phyloP scores from a whole-genome alignment of 2,797 vertebrate species.

The Poeciliopsis paucimaculata region DNA sequence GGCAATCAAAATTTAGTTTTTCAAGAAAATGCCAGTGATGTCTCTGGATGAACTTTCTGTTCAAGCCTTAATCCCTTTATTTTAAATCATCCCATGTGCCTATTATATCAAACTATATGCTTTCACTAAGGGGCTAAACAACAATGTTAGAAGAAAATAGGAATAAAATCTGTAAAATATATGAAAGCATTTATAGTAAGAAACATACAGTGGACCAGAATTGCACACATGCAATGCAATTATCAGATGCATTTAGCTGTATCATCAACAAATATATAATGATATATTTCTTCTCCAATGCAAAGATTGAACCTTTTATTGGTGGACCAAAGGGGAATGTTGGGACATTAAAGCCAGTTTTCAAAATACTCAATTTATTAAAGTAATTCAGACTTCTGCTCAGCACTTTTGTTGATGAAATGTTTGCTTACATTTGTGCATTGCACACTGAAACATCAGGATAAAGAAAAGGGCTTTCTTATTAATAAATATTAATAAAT shows the following conservation, averaged over 20 bases:
- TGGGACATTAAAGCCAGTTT: background rate
- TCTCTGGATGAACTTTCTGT: background rate
- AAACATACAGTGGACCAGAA: background rate
- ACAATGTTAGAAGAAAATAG: background rate
- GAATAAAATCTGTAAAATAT: background rate
- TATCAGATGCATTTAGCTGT: background rate
- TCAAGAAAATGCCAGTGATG: background rate
- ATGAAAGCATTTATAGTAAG: background rate
- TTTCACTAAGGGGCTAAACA: background rate
- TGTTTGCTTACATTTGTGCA: background rate
- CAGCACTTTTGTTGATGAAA: conserved; percentile 7
- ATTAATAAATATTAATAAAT: background rate
- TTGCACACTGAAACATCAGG: background rate
- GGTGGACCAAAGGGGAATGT: conserved; percentile 6
- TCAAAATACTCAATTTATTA: background rate
- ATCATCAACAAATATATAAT: background rate
- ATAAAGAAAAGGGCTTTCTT: background rate
- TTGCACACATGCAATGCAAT: background rate
- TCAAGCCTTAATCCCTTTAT: background rate
- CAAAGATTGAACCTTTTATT: conserved; percentile 1
- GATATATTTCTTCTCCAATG: conserved; percentile 7
- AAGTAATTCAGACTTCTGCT: conserved; percentile 15
- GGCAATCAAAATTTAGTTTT: background rate
- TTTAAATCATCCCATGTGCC: background rate
- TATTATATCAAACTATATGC: background rate